A percentile compares a stretch with the other conserved stretches of the same genome.
Evolutionary conservation across 2,888 invertebrate genomes (phyloP).

Genomic region (Galerucella calmariensis): DNA sequence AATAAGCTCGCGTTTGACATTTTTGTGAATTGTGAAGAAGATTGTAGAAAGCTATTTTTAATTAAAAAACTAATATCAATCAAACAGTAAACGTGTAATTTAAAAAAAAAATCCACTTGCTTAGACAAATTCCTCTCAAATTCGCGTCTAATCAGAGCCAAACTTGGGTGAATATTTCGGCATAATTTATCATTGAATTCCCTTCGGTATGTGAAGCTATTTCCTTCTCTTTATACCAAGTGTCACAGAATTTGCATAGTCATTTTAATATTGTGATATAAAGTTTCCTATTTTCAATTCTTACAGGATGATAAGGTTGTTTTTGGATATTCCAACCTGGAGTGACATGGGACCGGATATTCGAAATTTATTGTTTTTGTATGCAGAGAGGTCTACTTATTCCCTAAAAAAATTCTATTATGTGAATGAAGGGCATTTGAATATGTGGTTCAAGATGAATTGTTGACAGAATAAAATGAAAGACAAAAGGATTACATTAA

Average conservation of each 20-base stretch:
- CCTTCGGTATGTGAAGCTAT: conserved; percentile 37
- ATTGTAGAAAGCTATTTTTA: background rate
- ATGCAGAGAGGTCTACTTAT: conserved; percentile 31
- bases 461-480: conserved; percentile 14
- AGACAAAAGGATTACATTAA: conserved; percentile 20
- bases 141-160: conserved; percentile 27
- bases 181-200: conserved; percentile 34
- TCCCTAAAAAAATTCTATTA: conserved; percentile 31
- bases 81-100: background rate
- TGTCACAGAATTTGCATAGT: conserved; percentile 46
- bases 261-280: conserved; percentile 46
- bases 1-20: too few relatives aligned
- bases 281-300: conserved; percentile 44
- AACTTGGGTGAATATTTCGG: conserved; percentile 20
- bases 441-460: conserved; percentile 17
- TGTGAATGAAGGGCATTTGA: conserved; percentile 29
- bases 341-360: conserved; percentile 31
- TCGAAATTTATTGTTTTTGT: conserved; percentile 36
- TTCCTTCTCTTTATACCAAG: conserved; percentile 44
- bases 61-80: background rate
- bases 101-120: background rate
- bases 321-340: conserved; percentile 27
- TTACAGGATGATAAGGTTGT: conserved; percentile 38
- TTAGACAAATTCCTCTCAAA: conserved; percentile 16
- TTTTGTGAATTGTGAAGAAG: too few relatives aligned